A percentile compares a stretch with the other conserved stretches of the same genome.
Conservation (phyloP, 2,113 vertebrate species). For the Notarius lentiginosus region DNA sequence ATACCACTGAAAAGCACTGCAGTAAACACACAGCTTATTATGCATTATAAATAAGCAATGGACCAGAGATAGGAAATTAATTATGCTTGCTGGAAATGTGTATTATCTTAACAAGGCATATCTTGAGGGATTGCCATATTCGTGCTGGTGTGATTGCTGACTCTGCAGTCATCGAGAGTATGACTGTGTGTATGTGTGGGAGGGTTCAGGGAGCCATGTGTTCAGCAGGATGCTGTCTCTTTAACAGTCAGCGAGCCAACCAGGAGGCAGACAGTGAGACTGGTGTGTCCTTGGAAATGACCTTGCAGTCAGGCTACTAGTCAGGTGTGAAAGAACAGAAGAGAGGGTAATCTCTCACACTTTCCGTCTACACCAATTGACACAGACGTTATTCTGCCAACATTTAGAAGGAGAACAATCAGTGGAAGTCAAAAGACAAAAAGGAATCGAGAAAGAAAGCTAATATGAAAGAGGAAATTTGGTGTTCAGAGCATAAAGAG, state of each 20-base stretch:
- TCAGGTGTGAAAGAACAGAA: conserved; percentile 47
- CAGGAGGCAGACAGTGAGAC: conserved; percentile 66
- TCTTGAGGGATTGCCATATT: conserved; percentile 30
- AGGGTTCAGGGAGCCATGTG: conserved; percentile 61
- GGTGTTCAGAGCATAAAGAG: neutral
- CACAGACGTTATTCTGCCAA: neutral
- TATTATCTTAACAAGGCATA: conserved; percentile 11
- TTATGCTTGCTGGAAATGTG: neutral
- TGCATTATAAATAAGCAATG: neutral
- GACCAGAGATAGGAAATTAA: neutral
- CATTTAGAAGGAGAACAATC: neutral
- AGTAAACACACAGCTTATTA: neutral
- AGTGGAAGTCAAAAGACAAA: neutral
- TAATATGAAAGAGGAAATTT: neutral
- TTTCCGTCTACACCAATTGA: neutral
- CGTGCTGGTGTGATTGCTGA: conserved; percentile 39
- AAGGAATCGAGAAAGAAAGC: neutral
- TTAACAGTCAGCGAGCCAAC: conserved; percentile 73
- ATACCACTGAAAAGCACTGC: neutral
- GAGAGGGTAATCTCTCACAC: conserved; percentile 9
- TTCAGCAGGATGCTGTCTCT: conserved; percentile 65
- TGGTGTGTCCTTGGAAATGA: conserved; percentile 73
- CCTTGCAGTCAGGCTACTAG: conserved; percentile 68
- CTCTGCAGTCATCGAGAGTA: conserved; percentile 35
- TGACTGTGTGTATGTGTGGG: conserved; percentile 35